A percentile compares a stretch with the other conserved stretches of the same genome.
These are phyloP conservation scores for Elgaria multicarinata DNA, from an alignment of 2,113 vertebrate genomes.

Conservation along the genomic window DNA sequence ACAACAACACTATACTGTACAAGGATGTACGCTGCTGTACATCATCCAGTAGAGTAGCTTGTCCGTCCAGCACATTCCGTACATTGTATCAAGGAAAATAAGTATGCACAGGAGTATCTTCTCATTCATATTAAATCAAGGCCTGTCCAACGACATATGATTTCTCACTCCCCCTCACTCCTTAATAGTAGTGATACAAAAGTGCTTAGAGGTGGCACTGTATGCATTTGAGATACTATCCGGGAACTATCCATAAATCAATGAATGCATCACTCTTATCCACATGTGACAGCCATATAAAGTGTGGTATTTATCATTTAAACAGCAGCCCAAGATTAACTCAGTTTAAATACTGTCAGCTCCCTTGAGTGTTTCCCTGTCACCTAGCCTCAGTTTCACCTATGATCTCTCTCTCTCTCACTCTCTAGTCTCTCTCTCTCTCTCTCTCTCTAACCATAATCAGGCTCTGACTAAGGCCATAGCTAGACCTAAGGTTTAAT, in stretches of 20 bases:
- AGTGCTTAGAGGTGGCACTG: constrained; percentile 31
- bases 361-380: constrained; percentile 13
- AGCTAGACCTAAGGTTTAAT: no score
- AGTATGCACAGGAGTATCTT: constrained; percentile 18
- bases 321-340: constrained; percentile 36
- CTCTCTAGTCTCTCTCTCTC: no score
- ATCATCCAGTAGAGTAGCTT: background rate
- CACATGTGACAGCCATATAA: constrained; percentile 15
- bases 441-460: constrained; percentile 3
- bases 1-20: background rate
- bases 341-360: background rate
- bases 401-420: constrained; percentile 10
- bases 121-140: constrained; percentile 11
- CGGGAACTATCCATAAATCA: constrained; percentile 24
- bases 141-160: background rate
- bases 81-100: background rate
- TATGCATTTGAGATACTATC: constrained; percentile 1
- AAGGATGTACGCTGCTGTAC: background rate
- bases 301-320: constrained; percentile 16
- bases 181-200: constrained; percentile 16
- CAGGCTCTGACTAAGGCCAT: constrained; percentile 1
- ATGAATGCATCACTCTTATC: background rate
- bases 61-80: background rate
- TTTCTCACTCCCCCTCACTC: constrained; percentile 2
- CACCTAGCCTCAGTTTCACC: constrained; percentile 17